phyloP scores from a whole-genome alignment of 2,888 invertebrate species.

The Eubasilissa splendida region DNA sequence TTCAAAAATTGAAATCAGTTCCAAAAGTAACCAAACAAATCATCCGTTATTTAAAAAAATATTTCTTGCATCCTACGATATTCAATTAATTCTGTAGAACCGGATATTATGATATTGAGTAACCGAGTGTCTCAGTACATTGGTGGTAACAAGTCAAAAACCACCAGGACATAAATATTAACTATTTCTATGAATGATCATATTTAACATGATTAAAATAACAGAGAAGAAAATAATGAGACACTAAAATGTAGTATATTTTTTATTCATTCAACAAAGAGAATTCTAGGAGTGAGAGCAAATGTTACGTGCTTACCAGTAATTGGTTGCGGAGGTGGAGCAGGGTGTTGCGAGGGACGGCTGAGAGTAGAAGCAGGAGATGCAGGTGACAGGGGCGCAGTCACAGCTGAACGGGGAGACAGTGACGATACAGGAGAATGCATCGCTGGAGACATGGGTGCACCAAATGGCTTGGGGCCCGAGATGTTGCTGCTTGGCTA shows the following conservation, averaged over 20 bases:
- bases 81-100: too few species aligned
- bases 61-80: too few species aligned
- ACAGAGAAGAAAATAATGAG: too few species aligned
- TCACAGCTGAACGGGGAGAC: conserved; percentile 69
- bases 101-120: too few species aligned
- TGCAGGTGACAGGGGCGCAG: conserved; percentile 70
- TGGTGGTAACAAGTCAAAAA: too few species aligned
- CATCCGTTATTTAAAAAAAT: too few species aligned
- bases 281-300: conserved; percentile 62
- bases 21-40: too few species aligned
- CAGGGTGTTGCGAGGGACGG: conserved; percentile 62
- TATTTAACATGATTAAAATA: not conserved
- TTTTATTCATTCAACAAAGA: conserved; percentile 2
- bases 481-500: conserved; percentile 73
- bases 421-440: conserved; percentile 65
- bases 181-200: too few species aligned
- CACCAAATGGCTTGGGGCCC: conserved; percentile 76
- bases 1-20: too few species aligned
- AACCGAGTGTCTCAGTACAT: too few species aligned
- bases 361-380: conserved; percentile 65
- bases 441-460: conserved; percentile 73
- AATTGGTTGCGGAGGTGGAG: conserved; percentile 63
- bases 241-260: too few species aligned
- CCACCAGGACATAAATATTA: too few species aligned
- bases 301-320: conserved; percentile 73